phyloP scores from a whole-genome alignment of 2,797 vertebrate genomes.

The Florisuga fusca region DNA sequence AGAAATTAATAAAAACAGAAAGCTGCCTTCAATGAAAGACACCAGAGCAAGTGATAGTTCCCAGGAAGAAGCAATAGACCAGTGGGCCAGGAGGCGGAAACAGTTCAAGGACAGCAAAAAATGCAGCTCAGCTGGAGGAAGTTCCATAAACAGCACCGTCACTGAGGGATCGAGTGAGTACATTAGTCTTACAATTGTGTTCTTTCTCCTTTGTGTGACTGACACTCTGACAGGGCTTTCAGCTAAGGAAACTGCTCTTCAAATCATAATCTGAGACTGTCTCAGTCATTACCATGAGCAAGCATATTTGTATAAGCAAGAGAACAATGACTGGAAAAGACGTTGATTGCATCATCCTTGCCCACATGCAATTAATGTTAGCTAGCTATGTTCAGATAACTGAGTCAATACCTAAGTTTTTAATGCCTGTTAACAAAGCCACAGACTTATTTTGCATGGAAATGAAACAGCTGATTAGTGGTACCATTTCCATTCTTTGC shows the following conservation, averaged over 20 bases:
- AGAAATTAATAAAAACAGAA: constrained; percentile 78
- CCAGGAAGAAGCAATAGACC: constrained; percentile 81
- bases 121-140: constrained; percentile 85
- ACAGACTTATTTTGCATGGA: background rate
- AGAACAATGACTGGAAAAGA: background rate
- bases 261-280: background rate
- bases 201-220: background rate
- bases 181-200: background rate
- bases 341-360: background rate
- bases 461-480: background rate
- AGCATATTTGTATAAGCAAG: background rate
- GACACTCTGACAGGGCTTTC: background rate
- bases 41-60: constrained; percentile 63
- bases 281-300: background rate
- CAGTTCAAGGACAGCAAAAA: constrained; percentile 88
- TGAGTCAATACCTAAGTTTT: background rate
- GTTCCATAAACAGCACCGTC: constrained; percentile 86
- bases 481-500: background rate
- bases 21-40: constrained; percentile 74
- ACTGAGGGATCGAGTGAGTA: constrained; percentile 88
- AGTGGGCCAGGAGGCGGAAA: constrained; percentile 86
- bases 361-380: background rate
- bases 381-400: background rate
- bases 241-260: background rate
- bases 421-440: background rate